Base-by-base conservation (phyloP, 2,888 invertebrate genomes). In the Holacanthella duospinosa region DNA sequence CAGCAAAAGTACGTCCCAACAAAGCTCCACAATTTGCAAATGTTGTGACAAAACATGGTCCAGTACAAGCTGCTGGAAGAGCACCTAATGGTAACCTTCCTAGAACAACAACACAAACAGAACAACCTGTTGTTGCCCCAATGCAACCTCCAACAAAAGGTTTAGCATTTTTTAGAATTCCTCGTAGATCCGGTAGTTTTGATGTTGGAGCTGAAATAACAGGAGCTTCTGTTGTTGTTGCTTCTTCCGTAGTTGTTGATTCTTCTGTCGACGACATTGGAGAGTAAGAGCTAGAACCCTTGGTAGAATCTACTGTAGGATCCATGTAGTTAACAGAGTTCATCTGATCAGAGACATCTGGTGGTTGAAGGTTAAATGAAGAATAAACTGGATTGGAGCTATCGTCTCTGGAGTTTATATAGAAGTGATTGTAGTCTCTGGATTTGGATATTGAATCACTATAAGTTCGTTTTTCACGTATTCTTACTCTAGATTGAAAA, bases 91-190 rank as follows among this genome's bases (percentile, higher is more conserved):
- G 71, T 12, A 72, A 57, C 62, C 72, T 57, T 36, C 72, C 71
- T 2, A 72, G 63, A 21, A 72, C 72, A 1, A 72, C 43, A 1
- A 72, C 72, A 43, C 71, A 72, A 64, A 72, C 67, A 1, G 71
- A 66, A 54, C 72, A 72, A 16, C 72, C 72, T 0, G 71, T 70
- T 2, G 66, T 66, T 2, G 71, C 67, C 4, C 72, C 72, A 53
- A 72, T 65, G 44, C 72, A 72, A 16, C 70, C 68, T 0, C 71
- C 71, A 1, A 72, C 72, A 43, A 72, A 72, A 1, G 72, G 72
- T 60, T 72, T 70, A 0, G 71, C 70, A 25, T 70, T 70, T 59
- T 71, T 72, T 0, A 72, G 62, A 29, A 72, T 66, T 63, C 70
- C 70, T n/a, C 71, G 60, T 12, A 72, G 60, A 29, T 72, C 70